Evolutionary conservation across 2,113 vertebrate genomes (phyloP), one percentile per base, ranked within the genome.

Genomic region (Toxotes chatareus): DNA sequence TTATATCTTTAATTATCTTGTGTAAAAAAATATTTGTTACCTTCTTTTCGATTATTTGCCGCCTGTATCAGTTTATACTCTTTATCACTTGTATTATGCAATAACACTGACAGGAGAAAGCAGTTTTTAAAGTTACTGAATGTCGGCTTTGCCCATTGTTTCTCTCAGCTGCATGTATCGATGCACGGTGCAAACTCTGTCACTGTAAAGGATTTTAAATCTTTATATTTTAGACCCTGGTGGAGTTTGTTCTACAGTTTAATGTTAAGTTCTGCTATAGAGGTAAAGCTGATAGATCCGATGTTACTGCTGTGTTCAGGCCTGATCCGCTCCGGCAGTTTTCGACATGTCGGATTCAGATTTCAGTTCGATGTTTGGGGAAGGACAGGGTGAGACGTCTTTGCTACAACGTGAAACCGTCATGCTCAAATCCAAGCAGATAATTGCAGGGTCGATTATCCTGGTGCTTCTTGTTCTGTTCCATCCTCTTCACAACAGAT

Each of bases 31-130:
- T 23, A 11, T 84, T 53, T 76, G 8, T 86, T 73, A 75, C 46
- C 62, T 65, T 62, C 34, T 69, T 81, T 79, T 72, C 84, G 27
- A 60, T 73, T 47, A 57, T 56, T n/a, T 68, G 79, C 55, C 49
- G 53, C 71, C 23, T 42, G 36, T 72, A 78, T 79, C 47, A 10
- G 19, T 82, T 89, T 82, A 57, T 80, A 42, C 9, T 57, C 46
- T 13, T 31, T 16, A 70, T 31, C 80, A 80, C 67, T 67, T 56
- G 23, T 79, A 78, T 80, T 63, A 89, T 75, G 84, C 76, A 89
- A 89, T 75, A 80, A 85, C 27, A 65, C 77, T 34, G 7, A 51
- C 21, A 13, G n/a, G 57, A 16, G n/a, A 27, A 16, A 60, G 16
- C 11, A 73, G 61, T 72, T 67, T 21, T 73, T 59, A 0, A 7